Base-by-base conservation (phyloP, 2,113 vertebrate species). In the Lethenteron camtschaticum region DNA sequence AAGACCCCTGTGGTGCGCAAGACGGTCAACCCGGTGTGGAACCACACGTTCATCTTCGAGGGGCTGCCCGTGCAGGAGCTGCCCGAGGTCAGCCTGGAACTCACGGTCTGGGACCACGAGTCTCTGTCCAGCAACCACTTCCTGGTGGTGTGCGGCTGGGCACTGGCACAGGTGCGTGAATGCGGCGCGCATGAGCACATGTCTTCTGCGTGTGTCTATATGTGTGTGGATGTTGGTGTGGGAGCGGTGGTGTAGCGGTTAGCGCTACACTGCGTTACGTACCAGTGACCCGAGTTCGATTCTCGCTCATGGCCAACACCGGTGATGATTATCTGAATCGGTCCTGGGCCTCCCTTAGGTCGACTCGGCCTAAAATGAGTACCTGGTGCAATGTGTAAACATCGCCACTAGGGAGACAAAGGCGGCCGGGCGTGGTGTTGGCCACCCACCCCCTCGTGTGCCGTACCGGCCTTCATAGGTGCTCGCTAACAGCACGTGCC, bases 21-120 rank as follows among this genome's bases (percentile, higher is more conserved):
- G 75, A 88, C 82, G 0, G 85, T 99, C 69, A 95, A 92, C 75
- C 94, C 94, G 4, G 83, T 81, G 71, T 99, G 94, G 94, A 95
- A 96, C 77, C 87, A 96, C 74, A 91, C 83, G 13, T 99, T 99
- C 77, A 79, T 81, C 58, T 99, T 96, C 79, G 83, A 84, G 55
- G 88, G 87, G 69, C 79, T 99, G 77, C 80, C 82, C 76, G 80
- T 83, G 0, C 80, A 75, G 60, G 92, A 96, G 76, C 83, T 99
- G 70, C 79, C 77, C 73, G 89, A 89, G 3, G 84, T 86, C 73
- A 95, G 87, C 74, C 78, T 99, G 71, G 94, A 99, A 75, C 78
- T 99, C 73, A 96, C 92, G 0, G 80, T 99, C 70, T 99, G 94
- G 92, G 94, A 94, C 83, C 92, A 91, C 76, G 94, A 99, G 73